These are phyloP conservation scores for Coregonus suidteri DNA, from an alignment of 2,797 vertebrate genomes.

Conservation along the genomic window DNA sequence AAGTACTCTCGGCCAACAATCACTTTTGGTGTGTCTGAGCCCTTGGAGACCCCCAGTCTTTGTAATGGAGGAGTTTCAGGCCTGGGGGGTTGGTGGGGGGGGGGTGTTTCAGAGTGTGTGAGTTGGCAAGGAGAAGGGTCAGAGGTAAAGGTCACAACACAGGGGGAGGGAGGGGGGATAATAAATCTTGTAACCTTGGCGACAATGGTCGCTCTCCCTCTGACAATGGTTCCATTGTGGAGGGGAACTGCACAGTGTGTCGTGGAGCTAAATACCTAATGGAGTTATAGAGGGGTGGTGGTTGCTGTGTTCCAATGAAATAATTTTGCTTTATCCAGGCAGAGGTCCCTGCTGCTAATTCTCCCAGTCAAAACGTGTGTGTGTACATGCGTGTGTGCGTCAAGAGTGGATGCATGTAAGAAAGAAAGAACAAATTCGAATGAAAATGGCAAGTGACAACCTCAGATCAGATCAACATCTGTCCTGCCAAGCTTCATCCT, in stretches of 20 bases:
- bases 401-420: constrained; percentile 22
- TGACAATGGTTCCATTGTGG: constrained; percentile 77
- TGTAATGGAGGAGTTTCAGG: constrained; percentile 57
- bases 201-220: constrained; percentile 68
- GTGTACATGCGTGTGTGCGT: constrained; percentile 7
- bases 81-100: constrained; percentile 40
- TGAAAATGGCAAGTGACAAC: constrained; percentile 46
- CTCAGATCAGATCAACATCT: constrained; percentile 49
- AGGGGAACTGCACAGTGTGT: constrained; percentile 68
- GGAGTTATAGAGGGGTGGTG: constrained; percentile 76
- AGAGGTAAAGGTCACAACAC: constrained; percentile 74
- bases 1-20: too few species aligned
- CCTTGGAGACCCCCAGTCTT: constrained; percentile 45
- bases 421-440: constrained; percentile 16
- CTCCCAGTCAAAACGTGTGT: constrained; percentile 1
- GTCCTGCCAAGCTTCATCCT: constrained; percentile 12
- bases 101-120: constrained; percentile 59
- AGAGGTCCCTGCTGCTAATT: neutral
- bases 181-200: constrained; percentile 72
- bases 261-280: constrained; percentile 75
- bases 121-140: constrained; percentile 63
- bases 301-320: constrained; percentile 60
- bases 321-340: constrained; percentile 58
- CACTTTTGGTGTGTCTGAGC: too few species aligned
- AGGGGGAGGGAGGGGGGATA: constrained; percentile 63